Evolutionary conservation across 2,797 vertebrate genomes (phyloP), one percentile per base, ranked within the genome.

Genomic region (Sebastes steindachneri): DNA sequence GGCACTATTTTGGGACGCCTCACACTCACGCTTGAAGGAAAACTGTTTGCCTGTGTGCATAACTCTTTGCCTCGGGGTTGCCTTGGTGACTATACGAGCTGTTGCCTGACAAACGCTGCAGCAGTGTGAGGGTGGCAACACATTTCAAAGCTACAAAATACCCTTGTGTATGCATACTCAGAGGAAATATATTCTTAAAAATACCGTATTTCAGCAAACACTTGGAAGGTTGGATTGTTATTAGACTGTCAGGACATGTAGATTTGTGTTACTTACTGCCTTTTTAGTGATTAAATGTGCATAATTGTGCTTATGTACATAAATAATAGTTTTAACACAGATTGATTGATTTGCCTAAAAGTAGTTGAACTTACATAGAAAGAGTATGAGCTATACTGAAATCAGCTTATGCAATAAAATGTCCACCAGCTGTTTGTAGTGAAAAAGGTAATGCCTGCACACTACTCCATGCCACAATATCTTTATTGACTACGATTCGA

Each of bases 1-100:
- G 53, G 69, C 54, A 28, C 17, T 83, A 76, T 86, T 79, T 80
- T 77, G 53, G 70, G 31, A 75, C 15, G 28, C 68, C 72, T 91
- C 82, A 57, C 73, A 54, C 72, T 91, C 82, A 54, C 71, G 48
- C 25, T 73, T 63, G 33, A 81, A 63, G 75, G 74, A 73, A 74
- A 85, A 66, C 60, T 78, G 66, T 77, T 31, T 75, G 60, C 14
- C 58, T 77, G 59, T 65, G n/a, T 68, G 63, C 57, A 67, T 57
- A 75, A 82, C 73, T 80, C 71, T 48, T 79, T 80, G 83, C 74
- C 59, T 63, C 69, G 33, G 76, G 82, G 90, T 88, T 91, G 88
- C 83, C 85, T 79, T 88, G 87, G 89, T 74, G 88, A 90, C 60
- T 33, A 29, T 62, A 82, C 9, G 63, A 68, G 85, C 72, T 75